Evolutionary conservation across 2,797 vertebrate genomes (phyloP).

Genomic region (Mico argentatus): DNA sequence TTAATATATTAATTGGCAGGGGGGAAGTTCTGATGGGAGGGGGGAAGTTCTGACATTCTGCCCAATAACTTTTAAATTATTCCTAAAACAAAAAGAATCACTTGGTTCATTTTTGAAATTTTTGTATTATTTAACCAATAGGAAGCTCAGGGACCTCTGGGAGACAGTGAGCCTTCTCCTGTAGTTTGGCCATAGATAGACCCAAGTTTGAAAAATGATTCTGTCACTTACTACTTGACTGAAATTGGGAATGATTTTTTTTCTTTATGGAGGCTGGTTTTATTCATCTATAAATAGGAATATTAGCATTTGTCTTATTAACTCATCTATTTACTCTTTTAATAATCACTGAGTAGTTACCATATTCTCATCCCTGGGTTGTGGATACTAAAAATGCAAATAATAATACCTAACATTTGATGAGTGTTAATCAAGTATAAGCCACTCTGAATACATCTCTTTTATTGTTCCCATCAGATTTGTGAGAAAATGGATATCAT

Average conservation of each 20-base stretch:
- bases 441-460: neutral
- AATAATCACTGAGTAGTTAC: neutral
- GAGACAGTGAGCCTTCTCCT: neutral
- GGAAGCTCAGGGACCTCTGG: neutral
- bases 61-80: neutral
- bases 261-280: neutral
- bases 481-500: neutral
- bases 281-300: neutral
- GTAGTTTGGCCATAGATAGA: neutral
- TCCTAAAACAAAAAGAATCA: neutral
- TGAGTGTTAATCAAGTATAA: neutral
- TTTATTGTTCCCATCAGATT: neutral
- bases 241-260: neutral
- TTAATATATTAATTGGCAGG: slow-evolving; percentile 29
- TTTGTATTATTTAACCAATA: neutral
- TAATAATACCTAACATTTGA: neutral
- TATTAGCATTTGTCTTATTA: neutral
- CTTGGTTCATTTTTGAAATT: slow-evolving; percentile 9
- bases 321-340: neutral
- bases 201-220: neutral
- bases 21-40: neutral
- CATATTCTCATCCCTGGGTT: neutral
- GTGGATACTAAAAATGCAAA: neutral
- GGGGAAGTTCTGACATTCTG: neutral
- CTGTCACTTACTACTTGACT: neutral